Conservation (phyloP, 2,888 invertebrate species). For the Tinea pellionella region DNA sequence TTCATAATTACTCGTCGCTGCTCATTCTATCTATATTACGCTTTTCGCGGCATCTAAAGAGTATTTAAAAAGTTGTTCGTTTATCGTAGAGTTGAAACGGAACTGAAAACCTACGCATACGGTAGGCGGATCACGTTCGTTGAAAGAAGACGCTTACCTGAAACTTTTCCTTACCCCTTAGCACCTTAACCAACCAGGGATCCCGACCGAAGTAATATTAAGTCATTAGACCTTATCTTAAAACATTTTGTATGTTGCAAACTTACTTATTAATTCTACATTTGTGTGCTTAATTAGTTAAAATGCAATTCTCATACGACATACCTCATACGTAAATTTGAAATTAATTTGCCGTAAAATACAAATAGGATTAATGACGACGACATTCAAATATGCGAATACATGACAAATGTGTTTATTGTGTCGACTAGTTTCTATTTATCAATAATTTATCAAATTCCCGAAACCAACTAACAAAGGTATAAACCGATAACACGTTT, state of each 20-base stretch:
- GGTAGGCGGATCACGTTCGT: constrained; percentile 54
- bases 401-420: constrained; percentile 6
- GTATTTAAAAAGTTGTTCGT: not conserved
- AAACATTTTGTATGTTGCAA: constrained; percentile 6
- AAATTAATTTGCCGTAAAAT: not conserved
- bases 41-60: not conserved
- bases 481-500: constrained; percentile 34
- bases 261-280: not conserved
- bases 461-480: constrained; percentile 9
- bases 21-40: not conserved
- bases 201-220: not conserved
- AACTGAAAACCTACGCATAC: constrained; percentile 11
- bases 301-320: not conserved
- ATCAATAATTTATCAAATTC: constrained; percentile 10
- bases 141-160: constrained; percentile 64
- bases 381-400: not conserved
- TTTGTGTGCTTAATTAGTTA: not conserved
- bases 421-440: constrained; percentile 7
- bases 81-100: not conserved
- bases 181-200: constrained; percentile 54
- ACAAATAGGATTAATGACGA: not conserved
- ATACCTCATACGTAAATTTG: not conserved
- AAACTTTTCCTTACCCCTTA: constrained; percentile 62
- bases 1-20: not conserved
- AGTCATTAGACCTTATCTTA: constrained; percentile 13